These are phyloP conservation scores for Zaprionus ornatus DNA, from an alignment of 1,140 invertebrate genomes.

Conservation along the genomic window DNA sequence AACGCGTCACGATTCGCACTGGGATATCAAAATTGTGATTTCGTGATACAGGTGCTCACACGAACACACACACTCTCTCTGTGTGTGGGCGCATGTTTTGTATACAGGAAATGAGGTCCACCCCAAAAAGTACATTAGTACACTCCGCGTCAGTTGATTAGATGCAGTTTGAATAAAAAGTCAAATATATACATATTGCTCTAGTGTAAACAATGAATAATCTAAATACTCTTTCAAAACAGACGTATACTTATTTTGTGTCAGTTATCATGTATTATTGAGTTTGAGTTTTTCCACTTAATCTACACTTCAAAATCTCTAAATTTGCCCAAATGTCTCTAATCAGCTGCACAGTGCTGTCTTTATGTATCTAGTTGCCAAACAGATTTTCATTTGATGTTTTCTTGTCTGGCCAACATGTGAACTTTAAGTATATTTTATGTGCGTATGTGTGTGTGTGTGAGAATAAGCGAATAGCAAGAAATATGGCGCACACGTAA, in stretches of 20 bases:
- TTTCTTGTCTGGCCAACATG: slow-evolving; percentile 39
- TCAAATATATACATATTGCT: neutral
- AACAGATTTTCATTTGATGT: slow-evolving; percentile 61
- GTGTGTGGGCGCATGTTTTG: slow-evolving; percentile 26
- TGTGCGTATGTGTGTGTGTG: slow-evolving; percentile 16
- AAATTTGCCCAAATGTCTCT: neutral
- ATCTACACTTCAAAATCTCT: too few relatives aligned
- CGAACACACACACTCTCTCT: neutral
- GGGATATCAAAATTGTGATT: slow-evolving; percentile 18
- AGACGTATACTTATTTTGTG: too few relatives aligned
- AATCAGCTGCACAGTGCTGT: slow-evolving; percentile 4
- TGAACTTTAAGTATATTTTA: slow-evolving; percentile 29
- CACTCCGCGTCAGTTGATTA: neutral
- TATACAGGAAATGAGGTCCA: slow-evolving; percentile 29
- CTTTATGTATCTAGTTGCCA: slow-evolving; percentile 38
- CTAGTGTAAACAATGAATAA: neutral
- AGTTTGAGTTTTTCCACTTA: too few relatives aligned
- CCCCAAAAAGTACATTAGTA: slow-evolving; percentile 22
- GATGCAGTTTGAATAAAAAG: neutral
- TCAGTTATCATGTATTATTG: too few relatives aligned
- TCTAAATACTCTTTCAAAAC: too few relatives aligned
- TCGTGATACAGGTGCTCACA: slow-evolving; percentile 7
- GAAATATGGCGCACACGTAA: slow-evolving; percentile 31
- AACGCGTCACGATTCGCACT: slow-evolving; percentile 2
- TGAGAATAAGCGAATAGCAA: slow-evolving; percentile 20